Evolutionary conservation across 1,140 invertebrate species (phyloP).

Genomic region (Drosophila virilis): DNA sequence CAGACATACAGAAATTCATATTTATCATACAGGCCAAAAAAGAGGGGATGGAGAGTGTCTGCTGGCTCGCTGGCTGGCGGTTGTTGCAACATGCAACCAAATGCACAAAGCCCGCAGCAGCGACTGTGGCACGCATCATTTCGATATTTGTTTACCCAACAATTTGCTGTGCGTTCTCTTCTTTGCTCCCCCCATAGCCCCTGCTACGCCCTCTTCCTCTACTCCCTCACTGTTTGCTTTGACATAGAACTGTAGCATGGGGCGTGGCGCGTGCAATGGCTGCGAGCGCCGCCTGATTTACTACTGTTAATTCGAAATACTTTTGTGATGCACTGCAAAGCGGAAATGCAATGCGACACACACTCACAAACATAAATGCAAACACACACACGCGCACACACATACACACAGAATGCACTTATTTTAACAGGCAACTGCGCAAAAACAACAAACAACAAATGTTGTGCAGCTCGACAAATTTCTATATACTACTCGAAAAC

Average conservation of each 20-base stretch:
- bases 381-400: not conserved
- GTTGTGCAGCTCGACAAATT: conserved; percentile 3
- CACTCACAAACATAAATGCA: conserved; percentile 26
- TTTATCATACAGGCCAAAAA: conserved; percentile 45
- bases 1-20: conserved; percentile 36
- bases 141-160: conserved; percentile 73
- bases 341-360: conserved; percentile 50
- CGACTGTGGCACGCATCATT: conserved; percentile 57
- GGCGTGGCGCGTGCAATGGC: conserved; percentile 10
- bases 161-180: conserved; percentile 37
- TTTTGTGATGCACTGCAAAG: conserved; percentile 63
- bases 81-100: conserved; percentile 36
- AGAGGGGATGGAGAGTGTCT: not conserved
- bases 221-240: conserved; percentile 26
- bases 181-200: not conserved
- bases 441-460: conserved; percentile 56
- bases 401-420: conserved; percentile 28
- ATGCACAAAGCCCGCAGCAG: conserved; percentile 38
- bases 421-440: conserved; percentile 47
- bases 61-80: not conserved
- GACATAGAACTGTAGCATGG: not conserved
- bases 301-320: conserved; percentile 68
- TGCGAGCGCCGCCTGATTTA: conserved; percentile 55
- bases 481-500: conserved; percentile 15
- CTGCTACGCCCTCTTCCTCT: not conserved